Evolutionary conservation across 2,797 vertebrate genomes (phyloP).

Genomic region (Rhinella marina): DNA sequence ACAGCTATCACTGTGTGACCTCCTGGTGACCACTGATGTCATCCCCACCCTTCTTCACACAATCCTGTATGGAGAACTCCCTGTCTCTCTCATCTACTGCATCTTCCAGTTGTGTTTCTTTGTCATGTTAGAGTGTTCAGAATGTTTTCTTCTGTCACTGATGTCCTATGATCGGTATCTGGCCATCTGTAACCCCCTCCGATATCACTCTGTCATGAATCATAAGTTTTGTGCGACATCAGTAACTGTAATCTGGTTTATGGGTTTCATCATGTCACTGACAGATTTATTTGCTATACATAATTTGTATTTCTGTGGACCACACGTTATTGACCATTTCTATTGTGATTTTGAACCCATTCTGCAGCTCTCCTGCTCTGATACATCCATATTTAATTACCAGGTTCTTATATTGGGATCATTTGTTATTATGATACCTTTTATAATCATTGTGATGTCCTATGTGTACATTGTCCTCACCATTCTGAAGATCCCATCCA

Average conservation of each 20-base stretch:
- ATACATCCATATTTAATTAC: neutral
- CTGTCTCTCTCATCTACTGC: neutral
- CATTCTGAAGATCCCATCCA: neutral
- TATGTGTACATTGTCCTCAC: neutral
- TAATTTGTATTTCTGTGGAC: neutral
- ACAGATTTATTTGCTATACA: neutral
- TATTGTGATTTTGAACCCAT: neutral
- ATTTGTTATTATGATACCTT: neutral
- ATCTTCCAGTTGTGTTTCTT: neutral
- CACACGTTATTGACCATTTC: neutral
- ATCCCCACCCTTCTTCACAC: slow-evolving; percentile 55
- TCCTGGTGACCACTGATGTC: slow-evolving; percentile 65
- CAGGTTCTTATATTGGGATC: neutral
- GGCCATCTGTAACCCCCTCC: slow-evolving; percentile 15
- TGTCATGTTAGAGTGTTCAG: neutral
- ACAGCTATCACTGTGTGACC: slow-evolving; percentile 66
- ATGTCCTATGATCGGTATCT: neutral
- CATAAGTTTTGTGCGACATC: neutral
- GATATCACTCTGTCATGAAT: neutral
- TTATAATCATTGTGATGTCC: neutral
- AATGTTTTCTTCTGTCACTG: neutral
- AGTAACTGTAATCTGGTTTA: neutral
- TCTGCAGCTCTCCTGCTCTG: neutral
- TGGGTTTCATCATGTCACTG: neutral
- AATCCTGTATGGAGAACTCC: neutral